Percentiles rank a stretch among this genome's conserved stretches.
Evolutionary conservation across 2,888 invertebrate species (phyloP).

Genomic region (Acheta domesticus): DNA sequence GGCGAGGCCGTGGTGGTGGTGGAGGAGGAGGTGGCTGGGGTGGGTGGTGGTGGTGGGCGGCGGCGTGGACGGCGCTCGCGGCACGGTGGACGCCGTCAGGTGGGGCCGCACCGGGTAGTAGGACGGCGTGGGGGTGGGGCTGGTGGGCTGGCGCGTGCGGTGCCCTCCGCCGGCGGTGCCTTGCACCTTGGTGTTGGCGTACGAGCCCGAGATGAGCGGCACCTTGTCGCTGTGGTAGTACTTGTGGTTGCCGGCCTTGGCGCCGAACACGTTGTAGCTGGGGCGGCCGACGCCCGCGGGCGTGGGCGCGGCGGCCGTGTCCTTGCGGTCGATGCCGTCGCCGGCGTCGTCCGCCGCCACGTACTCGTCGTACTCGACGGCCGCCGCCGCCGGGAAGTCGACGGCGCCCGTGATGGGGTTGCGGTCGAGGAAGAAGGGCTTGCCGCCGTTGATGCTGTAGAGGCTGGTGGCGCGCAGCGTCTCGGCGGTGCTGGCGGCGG

Average conservation of each 20-base stretch:
- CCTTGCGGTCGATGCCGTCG: slow-evolving; percentile 52
- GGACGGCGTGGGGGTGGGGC: slow-evolving; percentile 37
- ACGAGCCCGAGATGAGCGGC: slow-evolving; percentile 67
- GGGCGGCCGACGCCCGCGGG: background rate
- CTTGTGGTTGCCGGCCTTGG: slow-evolving; percentile 29
- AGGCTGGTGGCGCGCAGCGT: slow-evolving; percentile 30
- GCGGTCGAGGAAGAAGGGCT: slow-evolving; percentile 66
- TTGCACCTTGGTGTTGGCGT: slow-evolving; percentile 69
- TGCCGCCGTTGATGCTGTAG: slow-evolving; percentile 62
- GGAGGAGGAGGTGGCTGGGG: slow-evolving; percentile 36
- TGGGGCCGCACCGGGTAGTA: slow-evolving; percentile 35
- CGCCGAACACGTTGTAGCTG: slow-evolving; percentile 32
- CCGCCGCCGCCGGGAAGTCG: slow-evolving; percentile 57
- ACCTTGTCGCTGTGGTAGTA: slow-evolving; percentile 49
- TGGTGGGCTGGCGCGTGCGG: slow-evolving; percentile 30
- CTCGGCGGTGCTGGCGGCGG: background rate
- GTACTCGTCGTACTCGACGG: slow-evolving; percentile 42
- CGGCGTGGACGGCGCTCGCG: slow-evolving; percentile 33
- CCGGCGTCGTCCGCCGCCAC: slow-evolving; percentile 43
- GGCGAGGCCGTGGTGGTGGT: slow-evolving; percentile 40
- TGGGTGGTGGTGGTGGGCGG: slow-evolving; percentile 35
- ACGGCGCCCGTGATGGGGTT: slow-evolving; percentile 65
- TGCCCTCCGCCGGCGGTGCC: slow-evolving; percentile 45
- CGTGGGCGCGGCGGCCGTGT: slow-evolving; percentile 46
- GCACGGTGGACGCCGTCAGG: slow-evolving; percentile 10